Conservation (phyloP, 2,888 invertebrate species). For the Dasypogon diadema region DNA sequence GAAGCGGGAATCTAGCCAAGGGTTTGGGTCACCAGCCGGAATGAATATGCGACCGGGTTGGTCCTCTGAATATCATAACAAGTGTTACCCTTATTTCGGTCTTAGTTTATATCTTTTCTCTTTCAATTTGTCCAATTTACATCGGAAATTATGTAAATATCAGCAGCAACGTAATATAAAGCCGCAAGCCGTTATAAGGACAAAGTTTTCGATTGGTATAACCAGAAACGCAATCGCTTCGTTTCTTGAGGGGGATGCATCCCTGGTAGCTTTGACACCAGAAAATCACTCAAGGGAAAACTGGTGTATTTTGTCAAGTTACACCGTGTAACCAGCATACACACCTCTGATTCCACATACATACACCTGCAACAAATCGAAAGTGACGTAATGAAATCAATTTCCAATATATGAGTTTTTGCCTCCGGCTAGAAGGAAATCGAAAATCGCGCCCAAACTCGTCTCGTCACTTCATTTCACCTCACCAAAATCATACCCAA, state of each 20-base stretch:
- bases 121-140: slow-evolving; percentile 57
- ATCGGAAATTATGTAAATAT: slow-evolving; percentile 56
- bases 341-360: neutral
- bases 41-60: slow-evolving; percentile 47
- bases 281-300: slow-evolving; percentile 7
- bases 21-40: slow-evolving; percentile 37
- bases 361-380: slow-evolving; percentile 48
- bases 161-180: slow-evolving; percentile 19
- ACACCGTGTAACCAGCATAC: neutral
- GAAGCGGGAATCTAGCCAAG: slow-evolving; percentile 55
- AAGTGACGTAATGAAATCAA: slow-evolving; percentile 56
- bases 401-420: slow-evolving; percentile 55
- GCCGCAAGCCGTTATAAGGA: slow-evolving; percentile 41
- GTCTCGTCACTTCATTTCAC: slow-evolving; percentile 40
- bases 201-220: slow-evolving; percentile 44
- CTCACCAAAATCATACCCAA: slow-evolving; percentile 36
- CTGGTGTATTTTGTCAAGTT: neutral
- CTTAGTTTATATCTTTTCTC: slow-evolving; percentile 53
- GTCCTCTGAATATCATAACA: slow-evolving; percentile 48
- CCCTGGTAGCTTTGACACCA: slow-evolving; percentile 1
- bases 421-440: slow-evolving; percentile 53
- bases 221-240: slow-evolving; percentile 31
- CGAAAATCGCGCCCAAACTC: slow-evolving; percentile 49
- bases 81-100: slow-evolving; percentile 48
- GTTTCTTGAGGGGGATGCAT: slow-evolving; percentile 15